Percentiles rank a stretch among this genome's conserved stretches.
Conservation (phyloP, 1,140 invertebrate genomes). For the Xylocopa sonorina region DNA sequence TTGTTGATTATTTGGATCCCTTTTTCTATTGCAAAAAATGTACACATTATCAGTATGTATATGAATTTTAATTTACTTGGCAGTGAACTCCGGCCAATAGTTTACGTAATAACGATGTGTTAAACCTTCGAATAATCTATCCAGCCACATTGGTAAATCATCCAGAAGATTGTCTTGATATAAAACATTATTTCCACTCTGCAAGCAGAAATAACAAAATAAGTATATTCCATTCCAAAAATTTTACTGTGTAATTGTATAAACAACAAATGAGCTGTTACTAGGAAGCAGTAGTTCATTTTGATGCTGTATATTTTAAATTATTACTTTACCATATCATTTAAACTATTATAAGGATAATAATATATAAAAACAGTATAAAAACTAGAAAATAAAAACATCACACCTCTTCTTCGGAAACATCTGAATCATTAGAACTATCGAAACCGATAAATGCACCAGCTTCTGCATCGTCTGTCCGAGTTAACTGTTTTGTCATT, state of each 20-base stretch:
- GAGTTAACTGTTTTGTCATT: constrained; percentile 85
- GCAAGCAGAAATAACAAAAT: constrained; percentile 17
- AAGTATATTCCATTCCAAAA: background rate
- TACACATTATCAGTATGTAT: constrained; percentile 35
- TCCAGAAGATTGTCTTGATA: constrained; percentile 92
- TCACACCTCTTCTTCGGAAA: constrained; percentile 85
- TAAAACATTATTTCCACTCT: constrained; percentile 75
- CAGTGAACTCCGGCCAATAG: constrained; percentile 97
- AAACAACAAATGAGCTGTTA: too few species aligned
- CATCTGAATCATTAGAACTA: constrained; percentile 86
- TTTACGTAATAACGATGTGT: constrained; percentile 97
- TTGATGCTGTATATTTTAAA: background rate
- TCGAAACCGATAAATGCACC: constrained; percentile 92
- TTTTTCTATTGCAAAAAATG: constrained; percentile 50
- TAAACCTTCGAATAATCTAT: constrained; percentile 96
- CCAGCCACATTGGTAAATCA: constrained; percentile 97
- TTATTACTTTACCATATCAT: background rate
- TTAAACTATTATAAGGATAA: too few species aligned
- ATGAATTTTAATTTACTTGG: constrained; percentile 80
- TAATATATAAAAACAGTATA: background rate
- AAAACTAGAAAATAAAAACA: constrained; percentile 37
- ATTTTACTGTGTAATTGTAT: too few species aligned
- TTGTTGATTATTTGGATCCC: constrained; percentile 59
- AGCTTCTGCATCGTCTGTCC: constrained; percentile 85
- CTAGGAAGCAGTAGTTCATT: too few species aligned